Base-by-base conservation (phyloP, 2,797 vertebrate genomes). In the Leptatherina wallacei region DNA sequence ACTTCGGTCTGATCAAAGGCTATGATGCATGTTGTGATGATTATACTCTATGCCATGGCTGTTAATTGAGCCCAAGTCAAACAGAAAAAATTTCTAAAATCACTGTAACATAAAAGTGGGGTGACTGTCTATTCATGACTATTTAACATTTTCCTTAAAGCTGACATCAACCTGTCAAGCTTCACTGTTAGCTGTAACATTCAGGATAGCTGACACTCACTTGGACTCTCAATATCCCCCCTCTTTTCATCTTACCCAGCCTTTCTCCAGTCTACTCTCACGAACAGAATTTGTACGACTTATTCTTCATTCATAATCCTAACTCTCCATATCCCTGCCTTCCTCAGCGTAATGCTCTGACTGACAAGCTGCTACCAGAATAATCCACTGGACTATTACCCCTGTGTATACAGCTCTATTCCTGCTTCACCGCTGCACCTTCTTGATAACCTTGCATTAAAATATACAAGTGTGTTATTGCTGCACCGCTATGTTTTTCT, bases 1-100 rank as follows among this genome's bases (percentile, higher is more conserved):
- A 64, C 54, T 66, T 61, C 40, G 61, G 86, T 81, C 73, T 78
- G 74, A 85, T 84, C 80, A 82, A 29, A 73, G 65, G 54, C 69
- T 5, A 3, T 14, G 13, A 38, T 60, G 59, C 72, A 66, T 47
- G 32, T 61, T 64, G 54, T 59, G 56, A 24, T 75, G 61, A 20
- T 33, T 16, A 3, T 67, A 49, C n/a, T 49, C n/a, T 1, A 24
- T 57, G 38, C 72, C 24, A 33, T 56, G 38, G 18, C 47, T 55
- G 2, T 65, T 24, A 69, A 51, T 38, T 47, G 2, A 52, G 30
- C 14, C 52, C 22, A 27, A 54, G 30, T 6, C 11, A 5, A 52
- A 0, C n/a, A 61, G 55, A 12, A 38, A 38, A 35, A 51, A n/a
- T 16, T 14, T 1, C 7, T 47, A 38, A 22, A 51, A 49, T 3